phyloP scores from a whole-genome alignment of 2,113 vertebrate species.

The Alouatta palliata region DNA sequence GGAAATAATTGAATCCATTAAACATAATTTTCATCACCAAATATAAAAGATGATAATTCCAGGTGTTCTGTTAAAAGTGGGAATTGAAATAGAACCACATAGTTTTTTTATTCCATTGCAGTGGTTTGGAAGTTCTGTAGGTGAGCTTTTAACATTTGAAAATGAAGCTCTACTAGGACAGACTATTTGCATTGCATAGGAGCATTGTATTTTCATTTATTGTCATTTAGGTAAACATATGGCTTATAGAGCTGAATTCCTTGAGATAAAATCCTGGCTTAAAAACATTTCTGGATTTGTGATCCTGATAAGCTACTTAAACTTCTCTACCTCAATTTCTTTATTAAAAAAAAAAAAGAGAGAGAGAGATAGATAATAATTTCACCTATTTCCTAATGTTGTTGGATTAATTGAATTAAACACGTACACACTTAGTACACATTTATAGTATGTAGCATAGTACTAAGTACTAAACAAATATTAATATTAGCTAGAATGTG shows the following conservation, averaged over 20 bases:
- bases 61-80: neutral
- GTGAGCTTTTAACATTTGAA: neutral
- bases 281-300: neutral
- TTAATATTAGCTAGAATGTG: neutral
- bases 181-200: neutral
- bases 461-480: neutral
- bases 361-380: neutral
- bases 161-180: neutral
- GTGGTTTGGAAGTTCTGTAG: neutral
- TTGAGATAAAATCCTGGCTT: neutral
- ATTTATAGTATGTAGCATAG: neutral
- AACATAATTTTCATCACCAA: slow-evolving; percentile 20
- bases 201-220: neutral
- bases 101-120: neutral
- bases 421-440: neutral
- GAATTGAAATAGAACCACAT: neutral
- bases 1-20: neutral
- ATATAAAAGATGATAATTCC: neutral
- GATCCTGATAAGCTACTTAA: neutral
- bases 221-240: neutral
- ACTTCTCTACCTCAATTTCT: neutral
- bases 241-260: neutral
- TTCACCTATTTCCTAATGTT: neutral
- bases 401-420: neutral
- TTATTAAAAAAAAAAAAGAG: neutral